Conservation (phyloP, 2,113 vertebrate species). For the Hippocampus comes region DNA sequence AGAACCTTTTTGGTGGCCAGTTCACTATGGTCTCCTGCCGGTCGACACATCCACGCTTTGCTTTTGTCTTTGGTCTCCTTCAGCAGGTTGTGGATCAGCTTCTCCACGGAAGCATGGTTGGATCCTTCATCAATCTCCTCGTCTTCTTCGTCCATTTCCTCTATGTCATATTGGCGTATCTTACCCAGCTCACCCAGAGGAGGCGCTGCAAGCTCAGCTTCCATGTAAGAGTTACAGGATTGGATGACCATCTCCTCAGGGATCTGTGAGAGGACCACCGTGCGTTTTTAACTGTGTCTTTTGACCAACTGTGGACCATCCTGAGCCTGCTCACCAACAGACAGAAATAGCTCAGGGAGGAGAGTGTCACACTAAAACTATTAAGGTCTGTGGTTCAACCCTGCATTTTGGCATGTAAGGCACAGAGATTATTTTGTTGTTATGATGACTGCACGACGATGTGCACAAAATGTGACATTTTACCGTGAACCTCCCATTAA, state of each 20-base stretch:
- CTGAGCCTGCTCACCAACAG: too few relatives aligned
- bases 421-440: too few relatives aligned
- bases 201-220: slow-evolving; percentile 77
- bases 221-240: slow-evolving; percentile 75
- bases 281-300: too few relatives aligned
- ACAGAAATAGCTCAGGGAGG: too few relatives aligned
- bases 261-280: slow-evolving; percentile 70
- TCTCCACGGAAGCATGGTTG: slow-evolving; percentile 80
- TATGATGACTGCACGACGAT: too few relatives aligned
- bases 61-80: slow-evolving; percentile 91
- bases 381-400: too few relatives aligned
- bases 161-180: slow-evolving; percentile 18
- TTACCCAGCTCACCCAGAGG: slow-evolving; percentile 72
- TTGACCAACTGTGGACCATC: not conserved
- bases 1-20: too few relatives aligned
- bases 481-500: too few relatives aligned
- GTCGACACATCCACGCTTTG: slow-evolving; percentile 86
- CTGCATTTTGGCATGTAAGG: too few relatives aligned
- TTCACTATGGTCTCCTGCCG: slow-evolving; percentile 51
- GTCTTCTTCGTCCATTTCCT: slow-evolving; percentile 56
- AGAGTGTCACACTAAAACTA: too few relatives aligned
- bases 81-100: slow-evolving; percentile 80
- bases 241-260: slow-evolving; percentile 89
- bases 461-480: too few relatives aligned
- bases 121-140: slow-evolving; percentile 80